A percentile compares a stretch with the other conserved stretches of the same genome.
Conservation (phyloP, 2,888 invertebrate genomes). For the Dryobotodes eremita region DNA sequence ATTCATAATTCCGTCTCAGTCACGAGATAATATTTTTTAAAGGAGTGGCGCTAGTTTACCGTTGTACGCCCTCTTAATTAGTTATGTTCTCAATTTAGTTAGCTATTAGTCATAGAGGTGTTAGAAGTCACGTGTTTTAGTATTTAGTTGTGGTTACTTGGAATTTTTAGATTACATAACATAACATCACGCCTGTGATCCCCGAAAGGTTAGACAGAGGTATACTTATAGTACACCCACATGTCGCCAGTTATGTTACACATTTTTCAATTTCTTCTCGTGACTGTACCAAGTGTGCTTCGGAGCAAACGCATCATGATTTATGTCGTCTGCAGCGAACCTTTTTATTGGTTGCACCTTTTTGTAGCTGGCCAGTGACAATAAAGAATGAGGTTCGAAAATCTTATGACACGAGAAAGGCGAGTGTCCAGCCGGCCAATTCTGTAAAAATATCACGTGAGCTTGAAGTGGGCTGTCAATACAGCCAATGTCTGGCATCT, state of each 20-base stretch:
- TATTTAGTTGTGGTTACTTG: not conserved
- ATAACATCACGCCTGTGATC: no score
- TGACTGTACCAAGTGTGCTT: conserved; percentile 5
- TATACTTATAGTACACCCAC: no score
- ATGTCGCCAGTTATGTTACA: no score
- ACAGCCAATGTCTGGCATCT: no score
- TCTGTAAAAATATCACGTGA: no score
- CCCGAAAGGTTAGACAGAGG: no score
- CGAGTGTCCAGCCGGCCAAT: no score
- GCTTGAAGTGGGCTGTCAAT: no score
- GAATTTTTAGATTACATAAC: not conserved
- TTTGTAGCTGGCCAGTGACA: conserved; percentile 10
- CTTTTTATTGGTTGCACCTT: conserved; percentile 21
- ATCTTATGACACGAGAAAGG: not conserved
- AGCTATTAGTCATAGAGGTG: not conserved
- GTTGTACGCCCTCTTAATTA: conserved; percentile 3
- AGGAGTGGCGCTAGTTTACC: no score
- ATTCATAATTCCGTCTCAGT: no score
- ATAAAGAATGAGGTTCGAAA: not conserved
- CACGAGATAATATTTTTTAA: no score
- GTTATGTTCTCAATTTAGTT: conserved; percentile 7
- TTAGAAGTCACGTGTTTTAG: not conserved
- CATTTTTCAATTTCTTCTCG: no score
- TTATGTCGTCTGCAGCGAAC: conserved; percentile 18
- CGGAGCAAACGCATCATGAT: conserved; percentile 20